These are phyloP conservation scores for Tragelaphus scriptus DNA, from an alignment of 2,113 vertebrate species.

Conservation along the genomic window DNA sequence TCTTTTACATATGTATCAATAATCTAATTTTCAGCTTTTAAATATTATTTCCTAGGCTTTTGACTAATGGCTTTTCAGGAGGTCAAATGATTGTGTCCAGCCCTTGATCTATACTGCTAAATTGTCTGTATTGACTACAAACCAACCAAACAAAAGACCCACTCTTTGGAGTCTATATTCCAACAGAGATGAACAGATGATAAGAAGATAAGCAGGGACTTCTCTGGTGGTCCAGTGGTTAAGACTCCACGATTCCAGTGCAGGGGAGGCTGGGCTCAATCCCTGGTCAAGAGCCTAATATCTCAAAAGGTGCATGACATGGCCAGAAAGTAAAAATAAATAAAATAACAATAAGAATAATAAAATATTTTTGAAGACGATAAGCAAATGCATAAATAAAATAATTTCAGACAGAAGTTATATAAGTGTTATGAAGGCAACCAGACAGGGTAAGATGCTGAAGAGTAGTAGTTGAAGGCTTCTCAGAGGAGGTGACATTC, in stretches of 20 bases:
- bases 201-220: not conserved
- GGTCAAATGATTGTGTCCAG: not conserved
- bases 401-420: not conserved
- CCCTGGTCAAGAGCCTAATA: not conserved
- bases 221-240: not conserved
- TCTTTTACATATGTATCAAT: not conserved
- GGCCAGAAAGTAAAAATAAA: not conserved
- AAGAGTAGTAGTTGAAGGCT: not conserved
- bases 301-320: not conserved
- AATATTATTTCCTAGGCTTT: slow-evolving; percentile 5
- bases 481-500: not conserved
- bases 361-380: not conserved
- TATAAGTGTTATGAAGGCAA: not conserved
- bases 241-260: not conserved
- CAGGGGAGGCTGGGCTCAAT: not conserved
- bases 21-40: slow-evolving; percentile 14
- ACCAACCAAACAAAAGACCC: not conserved
- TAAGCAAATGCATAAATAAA: not conserved
- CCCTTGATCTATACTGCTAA: slow-evolving; percentile 30
- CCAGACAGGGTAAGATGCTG: not conserved
- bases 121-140: not conserved
- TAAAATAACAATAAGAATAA: not conserved
- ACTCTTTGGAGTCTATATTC: not conserved
- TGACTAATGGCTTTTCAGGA: slow-evolving; percentile 9
- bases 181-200: not conserved